A percentile compares a stretch with the other conserved stretches of the same genome.
Conservation (phyloP, 2,888 invertebrate genomes). For the Troides helena region DNA sequence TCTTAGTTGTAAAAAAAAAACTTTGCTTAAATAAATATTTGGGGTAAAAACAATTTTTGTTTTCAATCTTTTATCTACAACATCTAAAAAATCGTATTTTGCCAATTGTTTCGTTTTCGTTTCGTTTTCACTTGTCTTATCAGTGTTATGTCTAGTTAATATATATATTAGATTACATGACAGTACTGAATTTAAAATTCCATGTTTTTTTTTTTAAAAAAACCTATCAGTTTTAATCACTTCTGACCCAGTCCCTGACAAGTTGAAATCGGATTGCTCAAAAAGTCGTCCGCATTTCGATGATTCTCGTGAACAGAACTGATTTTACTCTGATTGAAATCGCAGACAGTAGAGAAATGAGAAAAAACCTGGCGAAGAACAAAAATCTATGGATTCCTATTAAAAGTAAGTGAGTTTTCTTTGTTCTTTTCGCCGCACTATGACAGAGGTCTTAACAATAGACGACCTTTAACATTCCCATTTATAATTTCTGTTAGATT, state of each 20-base stretch:
- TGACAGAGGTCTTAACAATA: neutral
- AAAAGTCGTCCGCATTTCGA: constrained; percentile 14
- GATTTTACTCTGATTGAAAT: constrained; percentile 23
- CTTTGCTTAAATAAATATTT: too few species aligned
- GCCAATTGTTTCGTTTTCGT: too few species aligned
- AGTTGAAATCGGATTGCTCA: neutral
- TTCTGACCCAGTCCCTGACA: neutral
- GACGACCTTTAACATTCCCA: neutral
- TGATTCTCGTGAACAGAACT: constrained; percentile 25
- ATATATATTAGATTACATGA: neutral
- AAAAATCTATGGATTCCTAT: constrained; percentile 52
- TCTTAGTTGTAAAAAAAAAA: too few species aligned
- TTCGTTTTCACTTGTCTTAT: too few species aligned
- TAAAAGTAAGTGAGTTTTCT: constrained; percentile 50
- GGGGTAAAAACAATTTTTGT: too few species aligned
- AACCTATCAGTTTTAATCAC: neutral
- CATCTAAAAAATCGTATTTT: too few species aligned
- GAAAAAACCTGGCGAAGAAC: constrained; percentile 36
- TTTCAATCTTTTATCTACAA: too few species aligned
- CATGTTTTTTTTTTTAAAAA: neutral
- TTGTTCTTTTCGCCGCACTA: neutral
- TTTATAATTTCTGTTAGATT: neutral
- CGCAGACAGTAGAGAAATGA: constrained; percentile 39
- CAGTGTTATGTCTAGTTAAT: too few species aligned
- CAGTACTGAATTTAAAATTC: neutral